phyloP scores from a whole-genome alignment of 2,797 vertebrate species.

The Natrix natrix region DNA sequence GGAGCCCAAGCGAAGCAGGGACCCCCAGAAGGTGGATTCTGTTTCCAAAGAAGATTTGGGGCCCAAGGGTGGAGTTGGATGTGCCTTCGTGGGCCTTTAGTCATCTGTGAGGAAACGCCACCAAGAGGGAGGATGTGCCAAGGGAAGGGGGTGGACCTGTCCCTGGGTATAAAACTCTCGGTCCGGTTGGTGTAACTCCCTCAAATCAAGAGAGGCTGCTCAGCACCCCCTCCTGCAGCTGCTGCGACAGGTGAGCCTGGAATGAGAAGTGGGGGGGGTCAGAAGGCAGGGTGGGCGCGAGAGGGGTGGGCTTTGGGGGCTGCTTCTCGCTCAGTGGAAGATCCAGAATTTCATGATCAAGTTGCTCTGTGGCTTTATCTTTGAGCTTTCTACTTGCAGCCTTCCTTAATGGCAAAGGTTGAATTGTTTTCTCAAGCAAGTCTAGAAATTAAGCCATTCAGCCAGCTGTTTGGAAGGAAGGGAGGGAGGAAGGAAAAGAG shows the following conservation, averaged over 20 bases:
- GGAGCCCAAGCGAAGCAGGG: background rate
- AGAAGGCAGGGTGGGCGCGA: background rate
- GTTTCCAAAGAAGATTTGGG: background rate
- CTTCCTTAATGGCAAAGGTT: background rate
- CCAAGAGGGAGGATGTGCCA: background rate
- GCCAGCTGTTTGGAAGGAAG: background rate
- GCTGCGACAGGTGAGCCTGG: constrained; percentile 6
- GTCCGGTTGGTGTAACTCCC: background rate
- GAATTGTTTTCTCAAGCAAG: background rate
- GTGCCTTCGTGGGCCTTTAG: background rate
- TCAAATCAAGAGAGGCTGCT: background rate
- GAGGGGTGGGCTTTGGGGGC: background rate
- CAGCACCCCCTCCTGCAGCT: background rate
- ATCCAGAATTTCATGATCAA: background rate
- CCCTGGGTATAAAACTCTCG: background rate
- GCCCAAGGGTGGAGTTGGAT: background rate
- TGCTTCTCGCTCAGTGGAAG: background rate
- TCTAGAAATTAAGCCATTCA: background rate
- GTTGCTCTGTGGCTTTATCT: background rate
- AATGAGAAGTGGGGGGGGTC: background rate
- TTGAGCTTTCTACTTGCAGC: background rate
- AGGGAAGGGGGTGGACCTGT: background rate
- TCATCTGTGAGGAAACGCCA: background rate
- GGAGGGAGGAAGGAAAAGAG: too few relatives aligned
- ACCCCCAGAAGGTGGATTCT: too few relatives aligned